phyloP scores from a whole-genome alignment of 2,113 vertebrate genomes.

The Ranitomeya variabilis region DNA sequence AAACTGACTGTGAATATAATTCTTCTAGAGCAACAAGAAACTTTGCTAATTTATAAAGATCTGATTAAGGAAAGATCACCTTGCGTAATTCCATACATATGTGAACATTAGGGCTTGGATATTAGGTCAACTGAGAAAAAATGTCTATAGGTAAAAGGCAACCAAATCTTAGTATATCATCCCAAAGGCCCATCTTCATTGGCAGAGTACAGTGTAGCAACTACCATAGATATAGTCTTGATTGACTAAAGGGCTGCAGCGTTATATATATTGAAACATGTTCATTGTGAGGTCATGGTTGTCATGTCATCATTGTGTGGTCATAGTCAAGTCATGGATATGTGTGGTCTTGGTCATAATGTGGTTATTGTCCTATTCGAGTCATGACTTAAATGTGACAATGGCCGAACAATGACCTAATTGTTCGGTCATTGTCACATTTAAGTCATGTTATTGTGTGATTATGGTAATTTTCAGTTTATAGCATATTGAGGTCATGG shows the following conservation, averaged over 20 bases:
- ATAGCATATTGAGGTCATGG: too few relatives aligned
- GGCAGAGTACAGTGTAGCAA: too few relatives aligned
- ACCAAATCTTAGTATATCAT: background rate
- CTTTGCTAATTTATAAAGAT: background rate
- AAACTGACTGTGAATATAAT: constrained; percentile 3
- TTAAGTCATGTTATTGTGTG: too few relatives aligned
- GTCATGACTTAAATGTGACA: too few relatives aligned
- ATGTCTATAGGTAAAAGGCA: background rate
- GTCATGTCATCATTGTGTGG: too few relatives aligned
- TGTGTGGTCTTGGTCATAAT: too few relatives aligned
- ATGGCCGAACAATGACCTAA: too few relatives aligned
- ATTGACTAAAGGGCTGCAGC: background rate
- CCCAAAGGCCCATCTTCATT: background rate
- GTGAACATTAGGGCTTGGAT: background rate
- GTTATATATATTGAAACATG: background rate
- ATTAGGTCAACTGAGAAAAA: background rate
- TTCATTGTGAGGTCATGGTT: background rate
- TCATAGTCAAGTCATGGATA: too few relatives aligned
- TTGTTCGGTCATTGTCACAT: too few relatives aligned
- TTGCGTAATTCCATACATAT: background rate
- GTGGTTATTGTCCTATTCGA: too few relatives aligned
- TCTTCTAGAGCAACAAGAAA: background rate
- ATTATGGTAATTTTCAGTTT: too few relatives aligned
- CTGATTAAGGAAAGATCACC: background rate
- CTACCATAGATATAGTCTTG: background rate